A percentile compares a stretch with the other conserved stretches of the same genome.
Evolutionary conservation across 2,888 invertebrate genomes (phyloP).

Genomic region (Lasioglossum figueresi): DNA sequence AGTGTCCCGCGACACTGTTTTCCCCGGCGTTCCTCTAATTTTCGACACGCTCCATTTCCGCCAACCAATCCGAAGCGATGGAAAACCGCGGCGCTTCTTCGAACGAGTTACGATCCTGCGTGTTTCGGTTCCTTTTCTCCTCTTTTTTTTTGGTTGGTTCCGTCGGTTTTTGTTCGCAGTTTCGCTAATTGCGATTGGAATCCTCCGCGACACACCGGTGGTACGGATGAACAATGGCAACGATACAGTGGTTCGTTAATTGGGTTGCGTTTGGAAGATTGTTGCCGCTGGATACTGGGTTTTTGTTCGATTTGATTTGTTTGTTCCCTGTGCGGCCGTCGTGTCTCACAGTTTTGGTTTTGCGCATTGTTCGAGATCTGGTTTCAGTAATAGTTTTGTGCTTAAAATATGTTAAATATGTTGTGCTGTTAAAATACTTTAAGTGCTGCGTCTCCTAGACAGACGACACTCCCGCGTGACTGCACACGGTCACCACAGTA

Average conservation of each 20-base stretch:
- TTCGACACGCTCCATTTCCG: slow-evolving; percentile 19
- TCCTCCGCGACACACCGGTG: neutral
- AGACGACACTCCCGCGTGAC: no score
- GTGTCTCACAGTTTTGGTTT: neutral
- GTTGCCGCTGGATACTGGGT: neutral
- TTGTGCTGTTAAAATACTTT: no score
- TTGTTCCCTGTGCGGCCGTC: neutral
- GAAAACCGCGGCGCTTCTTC: neutral
- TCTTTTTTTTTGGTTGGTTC: neutral
- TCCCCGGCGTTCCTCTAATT: neutral
- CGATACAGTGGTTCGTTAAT: neutral
- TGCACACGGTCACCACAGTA: no score
- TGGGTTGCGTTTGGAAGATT: neutral
- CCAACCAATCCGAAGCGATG: neutral
- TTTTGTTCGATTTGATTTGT: neutral
- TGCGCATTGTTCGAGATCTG: neutral
- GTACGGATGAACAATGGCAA: neutral
- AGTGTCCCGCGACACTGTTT: neutral
- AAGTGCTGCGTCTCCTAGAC: no score
- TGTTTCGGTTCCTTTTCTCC: neutral
- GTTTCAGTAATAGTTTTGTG: neutral
- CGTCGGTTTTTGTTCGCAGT: neutral
- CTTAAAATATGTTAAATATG: no score
- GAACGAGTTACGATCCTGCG: neutral
- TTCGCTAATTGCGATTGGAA: neutral